Conservation (phyloP, 2,888 invertebrate species). For the Mesorhabditis belari region DNA sequence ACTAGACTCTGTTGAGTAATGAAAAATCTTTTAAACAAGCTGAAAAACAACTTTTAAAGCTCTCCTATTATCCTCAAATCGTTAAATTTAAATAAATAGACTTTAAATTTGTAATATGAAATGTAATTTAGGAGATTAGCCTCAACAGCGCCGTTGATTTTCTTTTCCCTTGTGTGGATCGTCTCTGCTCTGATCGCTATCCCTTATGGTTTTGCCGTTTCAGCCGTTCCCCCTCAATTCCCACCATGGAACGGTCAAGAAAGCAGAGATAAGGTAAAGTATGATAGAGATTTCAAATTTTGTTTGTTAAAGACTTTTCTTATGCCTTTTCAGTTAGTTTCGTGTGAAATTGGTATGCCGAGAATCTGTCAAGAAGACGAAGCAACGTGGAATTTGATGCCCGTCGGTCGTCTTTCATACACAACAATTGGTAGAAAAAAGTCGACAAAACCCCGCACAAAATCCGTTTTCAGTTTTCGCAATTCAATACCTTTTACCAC, state of each 20-base stretch:
- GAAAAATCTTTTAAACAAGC: too few species aligned
- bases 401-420: conserved; percentile 2
- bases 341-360: conserved; percentile 11
- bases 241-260: conserved; percentile 37
- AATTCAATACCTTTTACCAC: conserved; percentile 40
- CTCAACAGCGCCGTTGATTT: conserved; percentile 45
- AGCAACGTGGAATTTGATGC: background rate
- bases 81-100: too few species aligned
- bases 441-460: background rate
- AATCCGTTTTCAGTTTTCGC: background rate
- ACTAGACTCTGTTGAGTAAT: too few species aligned
- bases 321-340: conserved; percentile 13
- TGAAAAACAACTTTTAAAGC: too few species aligned
- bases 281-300: background rate
- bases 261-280: conserved; percentile 19
- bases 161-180: conserved; percentile 48
- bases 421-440: background rate
- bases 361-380: conserved; percentile 13
- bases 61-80: too few species aligned
- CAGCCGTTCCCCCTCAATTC: conserved; percentile 35
- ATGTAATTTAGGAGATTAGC: conserved; percentile 35
- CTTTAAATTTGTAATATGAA: too few species aligned
- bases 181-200: conserved; percentile 42
- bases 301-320: too few species aligned
- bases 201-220: conserved; percentile 48